Percentiles rank a stretch among this genome's conserved stretches.
These are phyloP conservation scores for Leptinotarsa tumamoca DNA, from an alignment of 2,888 invertebrate species.

Conservation along the genomic window DNA sequence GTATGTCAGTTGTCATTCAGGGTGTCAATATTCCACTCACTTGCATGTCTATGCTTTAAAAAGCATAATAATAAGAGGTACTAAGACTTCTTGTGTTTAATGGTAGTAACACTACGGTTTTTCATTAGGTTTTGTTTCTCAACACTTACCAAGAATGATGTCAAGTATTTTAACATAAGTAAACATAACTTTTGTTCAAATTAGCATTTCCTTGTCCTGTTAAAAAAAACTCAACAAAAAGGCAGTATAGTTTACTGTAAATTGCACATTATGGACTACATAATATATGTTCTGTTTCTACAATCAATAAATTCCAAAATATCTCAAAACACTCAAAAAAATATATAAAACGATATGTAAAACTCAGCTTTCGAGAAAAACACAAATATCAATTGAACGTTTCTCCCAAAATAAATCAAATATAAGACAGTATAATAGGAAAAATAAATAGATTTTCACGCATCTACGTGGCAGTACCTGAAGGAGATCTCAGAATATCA, in stretches of 20 bases:
- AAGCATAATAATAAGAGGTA: too few relatives aligned
- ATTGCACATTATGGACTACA: slow-evolving; percentile 44
- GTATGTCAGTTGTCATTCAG: too few relatives aligned
- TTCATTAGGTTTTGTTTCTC: too few relatives aligned
- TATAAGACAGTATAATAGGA: slow-evolving; percentile 15
- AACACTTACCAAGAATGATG: too few relatives aligned
- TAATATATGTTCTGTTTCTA: slow-evolving; percentile 31
- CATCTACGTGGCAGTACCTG: slow-evolving; percentile 25
- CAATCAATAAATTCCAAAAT: slow-evolving; percentile 18
- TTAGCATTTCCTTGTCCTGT: neutral
- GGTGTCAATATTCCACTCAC: too few relatives aligned
- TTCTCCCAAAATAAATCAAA: neutral
- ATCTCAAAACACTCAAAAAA: slow-evolving; percentile 6
- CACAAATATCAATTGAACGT: neutral
- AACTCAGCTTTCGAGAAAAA: neutral
- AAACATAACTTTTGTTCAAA: too few relatives aligned
- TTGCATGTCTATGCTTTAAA: too few relatives aligned
- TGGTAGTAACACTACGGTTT: too few relatives aligned
- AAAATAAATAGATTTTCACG: slow-evolving; percentile 14
- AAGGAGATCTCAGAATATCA: slow-evolving; percentile 8
- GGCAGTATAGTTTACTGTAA: slow-evolving; percentile 38
- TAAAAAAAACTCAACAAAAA: slow-evolving; percentile 14
- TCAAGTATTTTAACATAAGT: too few relatives aligned
- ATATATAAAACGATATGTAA: slow-evolving; percentile 20
- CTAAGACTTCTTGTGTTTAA: too few relatives aligned